A percentile compares a stretch with the other conserved stretches of the same genome.
Evolutionary conservation across 2,113 vertebrate species (phyloP).

Genomic region (Callaeas wilsoni): DNA sequence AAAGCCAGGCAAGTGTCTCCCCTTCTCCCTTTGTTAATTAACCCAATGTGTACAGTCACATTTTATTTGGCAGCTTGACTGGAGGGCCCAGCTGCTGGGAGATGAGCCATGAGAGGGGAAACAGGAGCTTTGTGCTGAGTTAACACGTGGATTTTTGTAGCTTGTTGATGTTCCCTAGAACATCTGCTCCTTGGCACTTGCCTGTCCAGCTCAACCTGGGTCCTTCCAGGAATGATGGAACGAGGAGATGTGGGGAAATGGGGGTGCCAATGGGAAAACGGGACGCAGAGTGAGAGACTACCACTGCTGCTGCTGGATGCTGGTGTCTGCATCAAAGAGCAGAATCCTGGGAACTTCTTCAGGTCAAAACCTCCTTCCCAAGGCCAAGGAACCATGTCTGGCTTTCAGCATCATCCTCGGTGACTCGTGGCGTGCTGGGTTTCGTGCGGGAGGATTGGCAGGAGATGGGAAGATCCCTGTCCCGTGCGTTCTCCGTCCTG

Average conservation of each 20-base stretch:
- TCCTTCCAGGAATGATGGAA: neutral
- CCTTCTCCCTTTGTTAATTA: constrained; percentile 1
- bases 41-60: neutral
- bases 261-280: neutral
- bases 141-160: neutral
- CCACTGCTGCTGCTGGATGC: fast-evolving
- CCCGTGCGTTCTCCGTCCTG: fast-evolving
- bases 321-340: neutral
- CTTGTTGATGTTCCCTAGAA: neutral
- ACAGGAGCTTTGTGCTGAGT: neutral
- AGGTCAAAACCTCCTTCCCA: neutral
- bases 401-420: neutral
- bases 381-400: neutral
- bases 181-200: neutral
- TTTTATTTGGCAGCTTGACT: neutral
- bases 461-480: neutral
- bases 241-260: neutral
- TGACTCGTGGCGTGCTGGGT: fast-evolving
- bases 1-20: neutral
- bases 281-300: neutral
- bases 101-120: constrained; percentile 2
- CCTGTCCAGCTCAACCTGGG: neutral
- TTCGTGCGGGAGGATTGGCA: fast-evolving
- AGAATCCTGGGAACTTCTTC: neutral
- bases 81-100: constrained; percentile 22